phyloP scores from a whole-genome alignment of 2,888 invertebrate genomes.

The Ypsolopha sequella region DNA sequence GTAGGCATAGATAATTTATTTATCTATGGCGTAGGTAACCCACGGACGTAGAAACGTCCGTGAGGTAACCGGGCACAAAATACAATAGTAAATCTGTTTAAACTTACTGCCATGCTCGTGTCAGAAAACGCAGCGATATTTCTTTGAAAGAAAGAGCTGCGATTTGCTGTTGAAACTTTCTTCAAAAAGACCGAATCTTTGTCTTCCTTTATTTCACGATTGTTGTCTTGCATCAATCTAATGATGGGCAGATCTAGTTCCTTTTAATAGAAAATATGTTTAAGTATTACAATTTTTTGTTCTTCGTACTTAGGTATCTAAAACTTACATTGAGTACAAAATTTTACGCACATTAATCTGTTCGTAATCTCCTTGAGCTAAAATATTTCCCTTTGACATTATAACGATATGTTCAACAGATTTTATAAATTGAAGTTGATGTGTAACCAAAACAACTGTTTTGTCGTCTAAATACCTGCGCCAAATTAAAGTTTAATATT shows the following conservation, averaged over 20 bases:
- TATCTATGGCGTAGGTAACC: too few species aligned
- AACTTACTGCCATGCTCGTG: too few species aligned
- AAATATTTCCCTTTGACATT: slow-evolving; percentile 47
- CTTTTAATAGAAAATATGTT: slow-evolving; percentile 10
- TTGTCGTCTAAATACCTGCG: slow-evolving; percentile 71
- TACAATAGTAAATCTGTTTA: too few species aligned
- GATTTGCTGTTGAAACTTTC: slow-evolving; percentile 19
- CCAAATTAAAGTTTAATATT: too few species aligned
- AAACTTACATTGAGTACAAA: background rate
- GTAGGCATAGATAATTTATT: too few species aligned
- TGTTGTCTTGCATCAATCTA: slow-evolving; percentile 44
- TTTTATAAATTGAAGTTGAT: slow-evolving; percentile 85
- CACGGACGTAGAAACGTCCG: too few species aligned
- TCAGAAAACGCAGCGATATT: too few species aligned
- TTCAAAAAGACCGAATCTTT: slow-evolving; percentile 18
- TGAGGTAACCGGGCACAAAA: too few species aligned
- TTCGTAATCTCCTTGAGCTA: slow-evolving; percentile 44
- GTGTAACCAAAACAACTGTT: slow-evolving; percentile 83
- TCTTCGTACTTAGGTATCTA: too few species aligned
- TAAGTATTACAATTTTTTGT: too few species aligned
- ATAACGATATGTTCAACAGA: slow-evolving; percentile 72
- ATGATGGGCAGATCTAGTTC: slow-evolving; percentile 43
- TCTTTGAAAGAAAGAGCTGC: too few species aligned
- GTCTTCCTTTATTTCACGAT: slow-evolving; percentile 40
- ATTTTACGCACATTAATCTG: slow-evolving; percentile 36